Percentiles rank a stretch among this genome's conserved stretches.
Conservation (phyloP, 1,140 invertebrate species). For the Philotrypesis tridentata region DNA sequence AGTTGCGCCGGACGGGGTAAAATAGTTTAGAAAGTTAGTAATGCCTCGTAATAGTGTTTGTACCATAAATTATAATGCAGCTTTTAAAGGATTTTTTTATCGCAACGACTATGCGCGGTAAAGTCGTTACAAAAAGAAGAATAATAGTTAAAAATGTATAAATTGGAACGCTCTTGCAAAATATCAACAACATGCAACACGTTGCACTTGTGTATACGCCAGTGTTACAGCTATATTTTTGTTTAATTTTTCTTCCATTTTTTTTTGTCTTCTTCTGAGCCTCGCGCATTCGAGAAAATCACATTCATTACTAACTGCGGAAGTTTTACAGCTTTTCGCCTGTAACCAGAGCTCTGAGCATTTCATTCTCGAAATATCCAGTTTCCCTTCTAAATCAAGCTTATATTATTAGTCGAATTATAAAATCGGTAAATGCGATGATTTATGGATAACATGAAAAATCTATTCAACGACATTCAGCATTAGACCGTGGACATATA, state of each 20-base stretch:
- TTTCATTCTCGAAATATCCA: not conserved
- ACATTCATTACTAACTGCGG: not conserved
- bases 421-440: not conserved
- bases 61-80: not conserved
- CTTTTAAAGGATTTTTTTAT: not conserved
- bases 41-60: not conserved
- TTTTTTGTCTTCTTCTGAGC: too few species aligned
- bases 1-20: not conserved
- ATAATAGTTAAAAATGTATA: not conserved
- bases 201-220: not conserved
- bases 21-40: conserved; percentile 1
- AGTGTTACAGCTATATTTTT: not conserved
- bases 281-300: not conserved
- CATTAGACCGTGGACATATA: too few species aligned
- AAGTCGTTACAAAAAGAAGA: not conserved
- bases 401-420: not conserved
- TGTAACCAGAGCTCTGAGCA: not conserved
- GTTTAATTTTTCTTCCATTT: not conserved
- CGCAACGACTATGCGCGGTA: not conserved
- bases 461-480: too few species aligned
- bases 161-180: not conserved
- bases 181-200: not conserved
- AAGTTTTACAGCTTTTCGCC: not conserved
- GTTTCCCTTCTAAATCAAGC: not conserved
- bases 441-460: not conserved